Evolutionary conservation across 2,888 invertebrate genomes (phyloP), one percentile per base, ranked within the genome.

Genomic region (Empis stercorea): DNA sequence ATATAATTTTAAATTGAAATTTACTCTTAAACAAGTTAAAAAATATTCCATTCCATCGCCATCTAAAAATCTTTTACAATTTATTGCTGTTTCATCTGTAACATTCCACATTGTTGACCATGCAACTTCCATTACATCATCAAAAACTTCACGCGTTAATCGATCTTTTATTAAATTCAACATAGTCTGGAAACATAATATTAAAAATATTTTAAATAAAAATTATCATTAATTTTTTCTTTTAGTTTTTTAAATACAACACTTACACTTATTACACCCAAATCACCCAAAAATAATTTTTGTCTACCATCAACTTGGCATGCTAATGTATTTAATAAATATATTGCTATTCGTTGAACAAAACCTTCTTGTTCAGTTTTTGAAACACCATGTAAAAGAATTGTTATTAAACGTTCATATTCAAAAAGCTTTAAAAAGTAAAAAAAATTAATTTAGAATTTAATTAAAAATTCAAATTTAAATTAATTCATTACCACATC

Each of bases 21-120:
- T 66, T 72, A 92, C 91, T 72, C 80, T 76, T 48, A 94, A 79
- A 68, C 96, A 97, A 54, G 79, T 79, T 13, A 91, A 74, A 70
- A 97, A 97, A 57, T 84, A 81, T 55, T 82, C 80, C 87, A 97
- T 88, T 54, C 97, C 97, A 38, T 81, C 76, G 51, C 82, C 81
- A 56, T 87, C 81, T 48, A 97, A 74, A 72, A 97, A 97, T 59
- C 87, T 76, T 65, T 82, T 78, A 73, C 96, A 96, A 73, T 97
- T 97, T 57, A 83, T 77, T 39, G 94, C 88, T 11, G 95, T 96
- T 73, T 97, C 96, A 67, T 97, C 96, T 30, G 88, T 87, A 55
- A 89, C 87, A 71, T 96, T 97, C 96, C 96, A 97, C 87, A 97
- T 87, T n/a, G 94, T 93, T 48, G 94, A 94, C 97, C 97, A 97